Percentiles rank a stretch among this genome's conserved stretches.
phyloP scores from a whole-genome alignment of 2,113 vertebrate species.

The Phasianus colchicus region DNA sequence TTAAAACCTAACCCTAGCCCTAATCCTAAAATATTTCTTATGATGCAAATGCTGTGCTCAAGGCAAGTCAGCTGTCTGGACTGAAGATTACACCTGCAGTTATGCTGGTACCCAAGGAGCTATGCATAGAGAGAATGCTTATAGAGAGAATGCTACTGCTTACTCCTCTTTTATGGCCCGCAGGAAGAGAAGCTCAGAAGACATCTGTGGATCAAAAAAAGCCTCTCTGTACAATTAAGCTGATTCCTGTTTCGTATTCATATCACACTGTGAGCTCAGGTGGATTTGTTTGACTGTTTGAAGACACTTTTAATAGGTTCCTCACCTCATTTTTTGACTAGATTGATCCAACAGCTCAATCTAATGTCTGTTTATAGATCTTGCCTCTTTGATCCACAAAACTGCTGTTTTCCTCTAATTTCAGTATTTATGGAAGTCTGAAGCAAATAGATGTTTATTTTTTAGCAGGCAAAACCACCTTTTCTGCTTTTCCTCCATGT shows the following conservation, averaged over 20 bases:
- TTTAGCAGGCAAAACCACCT: background rate
- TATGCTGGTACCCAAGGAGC: background rate
- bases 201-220: background rate
- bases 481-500: fast-evolving
- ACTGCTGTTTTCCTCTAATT: background rate
- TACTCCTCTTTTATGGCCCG: background rate
- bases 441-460: background rate
- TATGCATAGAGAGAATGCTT: fast-evolving
- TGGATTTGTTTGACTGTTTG: background rate
- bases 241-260: background rate
- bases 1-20: too few relatives aligned
- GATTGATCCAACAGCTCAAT: background rate
- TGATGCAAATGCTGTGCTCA: background rate
- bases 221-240: background rate
- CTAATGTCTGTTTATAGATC: background rate
- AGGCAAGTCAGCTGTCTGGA: background rate
- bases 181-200: background rate
- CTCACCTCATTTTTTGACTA: background rate
- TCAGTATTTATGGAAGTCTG: background rate
- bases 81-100: background rate
- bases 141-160: background rate
- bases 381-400: background rate
- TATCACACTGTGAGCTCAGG: background rate
- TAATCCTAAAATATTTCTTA: background rate
- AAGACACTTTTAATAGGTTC: background rate